Percentiles rank a stretch among this genome's conserved stretches.
Evolutionary conservation across 2,797 vertebrate genomes (phyloP).

Genomic region (Gymnocypris eckloni): DNA sequence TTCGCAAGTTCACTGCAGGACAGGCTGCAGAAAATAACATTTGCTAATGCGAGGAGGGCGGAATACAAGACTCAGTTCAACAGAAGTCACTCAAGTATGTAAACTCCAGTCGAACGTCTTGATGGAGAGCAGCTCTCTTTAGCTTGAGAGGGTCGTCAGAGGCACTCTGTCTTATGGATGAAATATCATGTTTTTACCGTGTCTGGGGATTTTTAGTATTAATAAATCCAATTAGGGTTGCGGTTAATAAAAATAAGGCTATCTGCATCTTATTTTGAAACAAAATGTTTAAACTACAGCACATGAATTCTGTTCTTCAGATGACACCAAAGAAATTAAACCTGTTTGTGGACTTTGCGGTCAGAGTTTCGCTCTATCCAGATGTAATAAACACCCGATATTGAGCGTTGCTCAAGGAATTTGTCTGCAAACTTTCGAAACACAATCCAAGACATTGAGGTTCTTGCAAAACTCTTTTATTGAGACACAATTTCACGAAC

Average conservation of each 20-base stretch:
- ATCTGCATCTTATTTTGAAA: slow-evolving; percentile 8
- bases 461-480: slow-evolving; percentile 34
- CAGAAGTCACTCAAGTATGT: slow-evolving; percentile 47
- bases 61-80: slow-evolving; percentile 43
- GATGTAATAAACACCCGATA: slow-evolving; percentile 30
- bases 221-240: neutral
- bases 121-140: slow-evolving; percentile 38
- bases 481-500: neutral
- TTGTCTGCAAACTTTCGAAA: slow-evolving; percentile 21
- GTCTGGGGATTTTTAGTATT: neutral
- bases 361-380: slow-evolving; percentile 1
- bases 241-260: neutral
- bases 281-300: neutral
- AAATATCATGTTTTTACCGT: neutral
- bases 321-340: neutral
- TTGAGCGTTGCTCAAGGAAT: slow-evolving; percentile 12
- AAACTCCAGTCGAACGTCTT: slow-evolving; percentile 32
- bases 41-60: slow-evolving; percentile 39
- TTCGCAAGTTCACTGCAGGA: slow-evolving; percentile 47
- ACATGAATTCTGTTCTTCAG: neutral
- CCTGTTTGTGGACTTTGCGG: slow-evolving; percentile 20
- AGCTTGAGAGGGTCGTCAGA: slow-evolving; percentile 6
- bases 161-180: slow-evolving; percentile 28
- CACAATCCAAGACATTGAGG: neutral
- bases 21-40: slow-evolving; percentile 45